Evolutionary conservation across 1,140 invertebrate species (phyloP).

Genomic region (Cotesia chilonis): DNA sequence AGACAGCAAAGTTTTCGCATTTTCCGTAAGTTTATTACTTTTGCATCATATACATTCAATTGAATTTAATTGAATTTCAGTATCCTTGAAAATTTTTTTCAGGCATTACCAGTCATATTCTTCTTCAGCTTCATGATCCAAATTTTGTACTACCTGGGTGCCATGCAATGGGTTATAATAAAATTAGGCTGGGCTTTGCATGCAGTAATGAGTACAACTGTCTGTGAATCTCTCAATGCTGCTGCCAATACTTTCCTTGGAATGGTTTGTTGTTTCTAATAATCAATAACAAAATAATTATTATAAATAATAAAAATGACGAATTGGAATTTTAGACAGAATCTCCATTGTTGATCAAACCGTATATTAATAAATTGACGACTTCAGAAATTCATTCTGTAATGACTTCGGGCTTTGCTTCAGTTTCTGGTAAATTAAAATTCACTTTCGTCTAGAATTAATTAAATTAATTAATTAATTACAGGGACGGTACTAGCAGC

Average conservation of each 20-base stretch:
- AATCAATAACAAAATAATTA: slow-evolving; percentile 1
- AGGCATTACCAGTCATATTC: slow-evolving; percentile 87
- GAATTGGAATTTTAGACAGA: slow-evolving; percentile 76
- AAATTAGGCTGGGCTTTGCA: slow-evolving; percentile 83
- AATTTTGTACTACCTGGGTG: slow-evolving; percentile 86
- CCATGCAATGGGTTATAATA: slow-evolving; percentile 87
- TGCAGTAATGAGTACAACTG: slow-evolving; percentile 81
- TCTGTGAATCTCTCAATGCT: slow-evolving; percentile 91
- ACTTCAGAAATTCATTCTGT: slow-evolving; percentile 91
- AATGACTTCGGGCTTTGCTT: slow-evolving; percentile 93
- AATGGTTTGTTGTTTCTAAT: slow-evolving; percentile 70
- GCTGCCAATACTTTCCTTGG: slow-evolving; percentile 91
- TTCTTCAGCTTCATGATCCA: slow-evolving; percentile 91
- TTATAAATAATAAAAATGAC: slow-evolving; percentile 1
- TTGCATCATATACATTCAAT: slow-evolving; percentile 16
- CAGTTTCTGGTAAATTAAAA: slow-evolving; percentile 80
- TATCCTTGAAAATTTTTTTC: slow-evolving; percentile 39
- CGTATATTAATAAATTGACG: slow-evolving; percentile 85
- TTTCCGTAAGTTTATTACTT: slow-evolving; percentile 72
- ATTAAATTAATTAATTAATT: slow-evolving; percentile 12
- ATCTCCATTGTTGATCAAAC: slow-evolving; percentile 86
- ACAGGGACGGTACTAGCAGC: slow-evolving; percentile 87
- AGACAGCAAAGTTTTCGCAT: slow-evolving; percentile 76
- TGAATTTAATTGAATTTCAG: slow-evolving; percentile 14
- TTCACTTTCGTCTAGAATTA: background rate